These are phyloP conservation scores for Nomada goodeniana DNA, from an alignment of 2,888 invertebrate genomes.

Conservation along the genomic window DNA sequence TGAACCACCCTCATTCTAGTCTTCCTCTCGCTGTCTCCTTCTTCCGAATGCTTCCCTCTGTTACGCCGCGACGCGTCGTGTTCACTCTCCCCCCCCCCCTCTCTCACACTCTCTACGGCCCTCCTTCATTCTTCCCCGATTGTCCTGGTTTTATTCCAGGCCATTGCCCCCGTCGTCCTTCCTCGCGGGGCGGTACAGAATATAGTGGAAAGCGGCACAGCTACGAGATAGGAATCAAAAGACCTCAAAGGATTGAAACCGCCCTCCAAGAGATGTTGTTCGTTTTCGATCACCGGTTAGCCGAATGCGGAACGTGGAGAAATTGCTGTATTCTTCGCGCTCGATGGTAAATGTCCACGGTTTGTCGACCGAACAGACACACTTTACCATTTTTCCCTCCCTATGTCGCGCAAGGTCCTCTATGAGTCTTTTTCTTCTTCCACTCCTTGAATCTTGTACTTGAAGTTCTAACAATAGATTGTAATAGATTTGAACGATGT, in stretches of 20 bases:
- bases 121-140: constrained; percentile 53
- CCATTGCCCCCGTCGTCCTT: constrained; percentile 51
- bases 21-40: not conserved
- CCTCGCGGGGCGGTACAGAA: constrained; percentile 40
- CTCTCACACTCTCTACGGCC: constrained; percentile 24
- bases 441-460: not conserved
- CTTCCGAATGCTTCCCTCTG: constrained; percentile 14
- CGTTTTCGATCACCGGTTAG: constrained; percentile 46
- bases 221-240: constrained; percentile 60
- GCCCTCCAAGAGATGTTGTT: constrained; percentile 31
- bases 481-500: not conserved
- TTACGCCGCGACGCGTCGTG: constrained; percentile 1
- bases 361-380: constrained; percentile 15
- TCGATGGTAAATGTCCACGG: constrained; percentile 17
- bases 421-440: not conserved
- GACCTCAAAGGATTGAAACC: constrained; percentile 63
- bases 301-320: constrained; percentile 29
- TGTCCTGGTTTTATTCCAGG: constrained; percentile 68
- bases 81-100: constrained; percentile 36
- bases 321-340: constrained; percentile 46
- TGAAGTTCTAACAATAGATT: not conserved
- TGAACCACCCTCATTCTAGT: not conserved
- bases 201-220: constrained; percentile 31
- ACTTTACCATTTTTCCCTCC: not conserved
- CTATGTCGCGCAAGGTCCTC: not conserved